Percentiles rank a stretch among this genome's conserved stretches.
These are phyloP conservation scores for Actias luna DNA, from an alignment of 2,888 invertebrate species.

Conservation along the genomic window DNA sequence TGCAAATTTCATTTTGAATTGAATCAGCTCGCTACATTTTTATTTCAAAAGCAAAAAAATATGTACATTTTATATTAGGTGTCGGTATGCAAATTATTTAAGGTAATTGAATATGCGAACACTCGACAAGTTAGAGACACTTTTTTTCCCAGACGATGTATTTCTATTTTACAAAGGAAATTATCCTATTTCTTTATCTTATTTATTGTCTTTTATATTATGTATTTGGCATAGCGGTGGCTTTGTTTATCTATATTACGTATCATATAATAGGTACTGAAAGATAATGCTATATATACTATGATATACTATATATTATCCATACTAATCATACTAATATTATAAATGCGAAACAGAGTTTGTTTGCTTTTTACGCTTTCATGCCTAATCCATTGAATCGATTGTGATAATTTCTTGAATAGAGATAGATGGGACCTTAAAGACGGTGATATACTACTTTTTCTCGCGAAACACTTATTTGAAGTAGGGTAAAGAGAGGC, in stretches of 20 bases:
- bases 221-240: too few species aligned
- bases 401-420: too few species aligned
- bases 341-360: too few species aligned
- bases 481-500: too few species aligned
- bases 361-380: too few species aligned
- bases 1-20: constrained; percentile 6
- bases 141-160: not conserved
- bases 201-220: not conserved
- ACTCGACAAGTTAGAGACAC: not conserved
- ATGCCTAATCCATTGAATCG: too few species aligned
- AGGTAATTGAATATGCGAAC: constrained; percentile 7
- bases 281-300: too few species aligned
- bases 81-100: constrained; percentile 14
- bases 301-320: too few species aligned
- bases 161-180: not conserved
- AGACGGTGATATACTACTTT: too few species aligned
- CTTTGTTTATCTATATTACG: not conserved
- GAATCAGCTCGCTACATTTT: constrained; percentile 7
- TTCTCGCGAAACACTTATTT: too few species aligned
- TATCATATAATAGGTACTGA: not conserved
- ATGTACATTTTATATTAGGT: constrained; percentile 9
- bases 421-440: too few species aligned
- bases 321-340: too few species aligned
- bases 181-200: not conserved
- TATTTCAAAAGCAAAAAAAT: constrained; percentile 8